Conservation (phyloP, 2,888 invertebrate species). For the Lottia gigantea region DNA sequence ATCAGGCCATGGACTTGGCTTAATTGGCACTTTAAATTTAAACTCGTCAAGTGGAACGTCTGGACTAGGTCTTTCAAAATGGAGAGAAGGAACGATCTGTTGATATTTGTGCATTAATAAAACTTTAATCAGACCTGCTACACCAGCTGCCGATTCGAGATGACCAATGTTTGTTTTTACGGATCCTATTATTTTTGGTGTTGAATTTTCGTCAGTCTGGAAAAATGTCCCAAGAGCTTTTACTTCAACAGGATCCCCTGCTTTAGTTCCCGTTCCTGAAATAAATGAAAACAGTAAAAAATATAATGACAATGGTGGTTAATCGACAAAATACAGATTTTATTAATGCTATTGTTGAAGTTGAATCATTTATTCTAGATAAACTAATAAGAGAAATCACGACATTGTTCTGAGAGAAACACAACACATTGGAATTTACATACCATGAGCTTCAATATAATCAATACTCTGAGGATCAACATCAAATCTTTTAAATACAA, state of each 20-base stretch:
- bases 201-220: constrained; percentile 6
- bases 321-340: too few relatives aligned
- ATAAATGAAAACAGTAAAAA: background rate
- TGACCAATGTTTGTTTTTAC: constrained; percentile 50
- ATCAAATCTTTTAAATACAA: constrained; percentile 22
- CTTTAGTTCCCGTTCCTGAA: constrained; percentile 52
- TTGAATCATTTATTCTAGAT: too few relatives aligned
- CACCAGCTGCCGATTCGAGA: constrained; percentile 43
- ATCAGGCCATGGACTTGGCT: constrained; percentile 25
- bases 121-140: constrained; percentile 46
- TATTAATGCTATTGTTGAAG: too few relatives aligned
- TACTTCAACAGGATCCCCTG: constrained; percentile 50
- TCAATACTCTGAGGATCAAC: constrained; percentile 17
- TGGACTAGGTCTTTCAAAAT: constrained; percentile 34
- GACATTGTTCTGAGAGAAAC: too few relatives aligned
- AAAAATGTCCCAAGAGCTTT: constrained; percentile 41
- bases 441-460: constrained; percentile 30
- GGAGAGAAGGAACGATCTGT: constrained; percentile 40
- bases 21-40: constrained; percentile 29
- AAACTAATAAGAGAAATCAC: too few relatives aligned
- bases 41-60: constrained; percentile 31
- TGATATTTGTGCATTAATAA: constrained; percentile 44
- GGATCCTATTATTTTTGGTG: constrained; percentile 35
- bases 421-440: background rate
- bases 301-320: too few relatives aligned